Evolutionary conservation across 1,140 invertebrate species (phyloP), one percentile per base, ranked within the genome.

Genomic region (Phortica variegata): DNA sequence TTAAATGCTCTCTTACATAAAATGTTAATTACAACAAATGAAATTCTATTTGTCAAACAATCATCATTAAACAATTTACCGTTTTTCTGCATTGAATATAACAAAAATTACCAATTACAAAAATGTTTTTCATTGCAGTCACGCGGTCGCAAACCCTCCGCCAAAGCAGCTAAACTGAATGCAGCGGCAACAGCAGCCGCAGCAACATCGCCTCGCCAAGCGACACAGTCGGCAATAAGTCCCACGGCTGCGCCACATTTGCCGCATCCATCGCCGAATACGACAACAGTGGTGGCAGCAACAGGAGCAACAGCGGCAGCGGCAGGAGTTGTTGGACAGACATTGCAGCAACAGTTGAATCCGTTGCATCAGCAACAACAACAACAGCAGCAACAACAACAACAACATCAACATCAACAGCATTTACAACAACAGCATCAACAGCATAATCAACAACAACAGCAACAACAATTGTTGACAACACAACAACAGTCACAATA

Each of bases 201-300:
- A 59, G 69, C 69, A 52, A 60, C 61, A 57, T 75, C 74, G 54
- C 74, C 74, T 53, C 60, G 63, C 58, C 61, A 44, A 38, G 19
- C 18, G 31, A 46, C 48, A 6, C 49, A 48, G 38, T 52, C 56
- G 29, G 49, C 56, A 10, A 38, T 73, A 52, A 76, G 73, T 70
- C 74, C 73, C 52, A 52, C 62, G 54, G 62, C 71, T 16, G 55
- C 61, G 65, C 62, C 54, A 61, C 71, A 52, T 50, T 55, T 73
- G 59, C 65, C 73, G 54, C 73, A 75, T 58, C 65, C 60, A 59
- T 76, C 74, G 56, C 74, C 74, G 59, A 76, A 76, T 59, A 73
- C 65, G 19, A 61, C 69, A 49, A 60, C 37, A 53, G 41, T 54
- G 43, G 45, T 42, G 31, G 31, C 56, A 60, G 52, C 57, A 56